These are phyloP conservation scores for Lycocorax pyrrhopterus DNA, from an alignment of 2,113 vertebrate species.

Conservation along the genomic window DNA sequence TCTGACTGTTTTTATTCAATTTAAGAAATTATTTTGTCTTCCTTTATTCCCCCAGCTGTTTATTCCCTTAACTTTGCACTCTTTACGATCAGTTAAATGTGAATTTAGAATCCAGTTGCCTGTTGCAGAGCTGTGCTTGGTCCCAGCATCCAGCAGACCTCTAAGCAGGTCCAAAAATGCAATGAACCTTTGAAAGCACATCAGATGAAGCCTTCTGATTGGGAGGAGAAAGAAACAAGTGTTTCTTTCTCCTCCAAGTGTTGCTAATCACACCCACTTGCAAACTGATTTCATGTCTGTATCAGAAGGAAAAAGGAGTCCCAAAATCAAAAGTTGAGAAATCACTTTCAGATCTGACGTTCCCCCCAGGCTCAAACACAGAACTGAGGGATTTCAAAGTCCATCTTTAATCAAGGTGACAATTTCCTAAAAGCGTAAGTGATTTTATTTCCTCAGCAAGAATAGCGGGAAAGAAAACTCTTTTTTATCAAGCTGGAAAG, in stretches of 20 bases:
- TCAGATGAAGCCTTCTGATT: background rate
- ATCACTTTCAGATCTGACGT: background rate
- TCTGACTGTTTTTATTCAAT: background rate
- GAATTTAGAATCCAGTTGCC: background rate
- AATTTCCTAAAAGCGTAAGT: background rate
- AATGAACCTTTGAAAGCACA: background rate
- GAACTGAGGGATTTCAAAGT: background rate
- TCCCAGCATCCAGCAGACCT: background rate
- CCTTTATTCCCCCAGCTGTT: background rate
- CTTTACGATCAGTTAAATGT: fast-evolving
- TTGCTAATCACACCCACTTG: background rate
- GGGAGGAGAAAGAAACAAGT: background rate
- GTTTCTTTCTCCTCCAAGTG: background rate
- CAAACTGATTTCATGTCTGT: background rate
- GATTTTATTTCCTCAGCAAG: background rate
- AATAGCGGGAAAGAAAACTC: background rate
- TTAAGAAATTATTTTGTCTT: background rate
- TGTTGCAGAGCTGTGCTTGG: background rate
- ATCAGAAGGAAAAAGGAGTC: background rate
- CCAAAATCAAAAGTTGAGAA: background rate
- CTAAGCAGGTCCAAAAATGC: background rate
- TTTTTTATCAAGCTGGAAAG: background rate
- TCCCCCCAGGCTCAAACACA: background rate
- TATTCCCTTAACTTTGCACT: background rate
- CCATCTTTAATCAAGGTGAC: slow-evolving; percentile 5